phyloP scores from a whole-genome alignment of 2,888 invertebrate species.

The Lottia scabra region DNA sequence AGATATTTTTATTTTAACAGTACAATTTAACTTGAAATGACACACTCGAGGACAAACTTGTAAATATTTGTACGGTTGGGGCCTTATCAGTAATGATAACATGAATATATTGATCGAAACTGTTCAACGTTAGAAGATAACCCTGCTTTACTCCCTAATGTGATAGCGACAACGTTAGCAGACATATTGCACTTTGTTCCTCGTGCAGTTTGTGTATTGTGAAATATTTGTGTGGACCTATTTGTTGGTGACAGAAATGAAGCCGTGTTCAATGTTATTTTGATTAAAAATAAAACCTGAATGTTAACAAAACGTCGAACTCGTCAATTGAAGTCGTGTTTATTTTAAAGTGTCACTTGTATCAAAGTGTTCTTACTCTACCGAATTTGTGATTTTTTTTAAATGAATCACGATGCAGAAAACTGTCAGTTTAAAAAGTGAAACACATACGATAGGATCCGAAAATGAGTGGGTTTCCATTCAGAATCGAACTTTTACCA shows the following conservation, averaged over 20 bases:
- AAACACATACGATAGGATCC: neutral
- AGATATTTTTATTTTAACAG: too few relatives aligned
- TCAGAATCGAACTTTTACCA: slow-evolving; percentile 83
- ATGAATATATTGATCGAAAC: neutral
- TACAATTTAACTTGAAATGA: too few relatives aligned
- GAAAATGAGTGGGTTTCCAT: slow-evolving; percentile 77
- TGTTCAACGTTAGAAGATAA: neutral
- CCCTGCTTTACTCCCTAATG: too few relatives aligned
- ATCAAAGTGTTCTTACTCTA: too few relatives aligned
- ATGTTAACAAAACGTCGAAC: neutral
- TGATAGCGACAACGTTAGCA: neutral
- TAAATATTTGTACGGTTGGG: neutral
- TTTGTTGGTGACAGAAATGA: neutral
- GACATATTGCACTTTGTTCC: neutral
- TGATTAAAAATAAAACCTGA: neutral
- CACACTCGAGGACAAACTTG: neutral
- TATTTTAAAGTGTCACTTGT: neutral
- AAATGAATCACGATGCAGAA: neutral
- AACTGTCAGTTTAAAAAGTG: neutral
- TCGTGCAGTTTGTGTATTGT: too few relatives aligned
- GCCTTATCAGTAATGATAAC: slow-evolving; percentile 2
- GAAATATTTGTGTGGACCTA: too few relatives aligned
- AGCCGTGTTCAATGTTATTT: neutral
- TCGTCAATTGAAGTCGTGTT: neutral
- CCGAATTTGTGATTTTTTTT: too few relatives aligned